phyloP scores from a whole-genome alignment of 2,888 invertebrate species.

The Muscina levida region DNA sequence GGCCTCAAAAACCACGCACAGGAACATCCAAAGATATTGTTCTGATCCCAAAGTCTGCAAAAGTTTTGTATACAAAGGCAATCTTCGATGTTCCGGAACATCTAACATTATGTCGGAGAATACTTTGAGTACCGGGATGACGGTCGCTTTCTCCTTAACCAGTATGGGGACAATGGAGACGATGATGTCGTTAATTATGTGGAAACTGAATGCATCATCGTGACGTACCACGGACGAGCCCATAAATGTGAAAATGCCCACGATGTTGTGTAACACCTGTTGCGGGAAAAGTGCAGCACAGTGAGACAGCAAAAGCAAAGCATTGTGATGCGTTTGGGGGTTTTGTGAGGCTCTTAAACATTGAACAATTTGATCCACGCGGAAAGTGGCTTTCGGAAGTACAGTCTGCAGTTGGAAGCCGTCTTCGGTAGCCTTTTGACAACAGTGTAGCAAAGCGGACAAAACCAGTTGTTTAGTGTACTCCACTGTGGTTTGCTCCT shows the following conservation, averaged over 20 bases:
- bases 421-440: constrained; percentile 81
- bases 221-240: constrained; percentile 95
- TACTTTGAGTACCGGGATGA: constrained; percentile 88
- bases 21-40: constrained; percentile 86
- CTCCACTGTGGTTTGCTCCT: constrained; percentile 90
- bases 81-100: constrained; percentile 94
- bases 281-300: constrained; percentile 89
- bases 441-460: constrained; percentile 87
- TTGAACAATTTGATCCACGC: constrained; percentile 83
- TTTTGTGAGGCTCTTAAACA: constrained; percentile 94
- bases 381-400: constrained; percentile 80
- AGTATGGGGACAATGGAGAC: constrained; percentile 94
- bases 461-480: constrained; percentile 93
- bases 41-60: constrained; percentile 86
- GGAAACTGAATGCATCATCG: constrained; percentile 97
- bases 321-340: constrained; percentile 97
- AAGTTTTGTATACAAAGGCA: constrained; percentile 89
- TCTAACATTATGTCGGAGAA: constrained; percentile 95
- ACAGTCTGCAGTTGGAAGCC: constrained; percentile 79
- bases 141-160: constrained; percentile 80
- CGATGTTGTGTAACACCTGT: constrained; percentile 94
- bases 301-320: constrained; percentile 89
- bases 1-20: constrained; percentile 86
- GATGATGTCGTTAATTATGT: constrained; percentile 93
- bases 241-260: constrained; percentile 99